Evolutionary conservation across 2,888 invertebrate genomes (phyloP).

Genomic region (Ennomos quercinarius): DNA sequence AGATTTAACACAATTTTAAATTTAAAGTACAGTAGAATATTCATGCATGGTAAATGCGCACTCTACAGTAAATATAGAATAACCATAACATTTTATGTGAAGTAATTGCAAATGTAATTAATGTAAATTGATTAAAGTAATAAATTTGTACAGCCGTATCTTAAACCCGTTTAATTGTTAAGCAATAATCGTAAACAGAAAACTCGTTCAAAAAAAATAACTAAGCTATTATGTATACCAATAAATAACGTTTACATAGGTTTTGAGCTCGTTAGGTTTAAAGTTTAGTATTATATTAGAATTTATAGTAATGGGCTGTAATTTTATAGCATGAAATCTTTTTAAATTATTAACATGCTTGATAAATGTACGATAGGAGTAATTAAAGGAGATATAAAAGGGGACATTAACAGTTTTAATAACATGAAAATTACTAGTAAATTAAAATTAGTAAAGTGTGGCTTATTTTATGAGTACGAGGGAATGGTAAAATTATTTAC

Average conservation of each 20-base stretch:
- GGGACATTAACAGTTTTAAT: too few relatives aligned
- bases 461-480: too few relatives aligned
- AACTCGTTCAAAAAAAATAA: slow-evolving; percentile 22
- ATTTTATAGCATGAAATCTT: slow-evolving; percentile 2
- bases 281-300: slow-evolving; percentile 9
- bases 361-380: too few relatives aligned
- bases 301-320: slow-evolving; percentile 14
- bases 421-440: too few relatives aligned
- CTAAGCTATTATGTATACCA: slow-evolving; percentile 6
- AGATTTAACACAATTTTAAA: too few relatives aligned
- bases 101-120: slow-evolving; percentile 29
- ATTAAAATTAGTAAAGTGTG: too few relatives aligned
- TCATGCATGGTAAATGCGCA: neutral
- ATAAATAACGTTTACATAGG: slow-evolving; percentile 23
- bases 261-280: slow-evolving; percentile 12
- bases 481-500: too few relatives aligned
- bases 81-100: slow-evolving; percentile 21
- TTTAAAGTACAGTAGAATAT: too few relatives aligned
- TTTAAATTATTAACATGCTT: slow-evolving; percentile 28
- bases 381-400: too few relatives aligned
- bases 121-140: slow-evolving; percentile 25
- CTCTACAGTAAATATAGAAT: slow-evolving; percentile 2
- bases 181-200: slow-evolving; percentile 22
- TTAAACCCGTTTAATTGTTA: slow-evolving; percentile 30
- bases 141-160: slow-evolving; percentile 19